A percentile compares a stretch with the other conserved stretches of the same genome.
These are phyloP conservation scores for Meloe dianella DNA, from an alignment of 2,888 invertebrate genomes.

Conservation along the genomic window DNA sequence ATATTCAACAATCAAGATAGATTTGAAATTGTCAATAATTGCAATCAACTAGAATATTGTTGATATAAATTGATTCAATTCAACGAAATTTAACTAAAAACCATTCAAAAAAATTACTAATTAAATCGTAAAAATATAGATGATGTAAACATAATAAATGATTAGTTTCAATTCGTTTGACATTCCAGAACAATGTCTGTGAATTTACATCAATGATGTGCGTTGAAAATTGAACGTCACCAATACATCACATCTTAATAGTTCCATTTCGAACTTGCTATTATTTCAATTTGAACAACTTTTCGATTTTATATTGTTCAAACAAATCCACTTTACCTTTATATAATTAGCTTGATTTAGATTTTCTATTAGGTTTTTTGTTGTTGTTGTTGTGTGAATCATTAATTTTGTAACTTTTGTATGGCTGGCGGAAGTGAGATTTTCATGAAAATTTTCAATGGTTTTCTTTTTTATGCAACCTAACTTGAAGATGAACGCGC, in stretches of 20 bases:
- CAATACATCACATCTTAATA: conserved; percentile 46
- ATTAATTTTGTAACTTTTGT: neutral
- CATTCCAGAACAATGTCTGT: conserved; percentile 42
- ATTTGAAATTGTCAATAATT: conserved; percentile 2
- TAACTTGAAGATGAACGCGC: conserved; percentile 12
- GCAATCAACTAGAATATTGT: conserved; percentile 16
- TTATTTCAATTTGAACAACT: conserved; percentile 44
- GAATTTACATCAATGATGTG: conserved; percentile 50
- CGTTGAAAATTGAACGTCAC: conserved; percentile 46
- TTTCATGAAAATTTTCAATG: conserved; percentile 4
- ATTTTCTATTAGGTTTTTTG: conserved; percentile 12
- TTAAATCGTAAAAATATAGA: conserved; percentile 15
- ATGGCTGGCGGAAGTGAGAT: neutral
- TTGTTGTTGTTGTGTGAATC: no score
- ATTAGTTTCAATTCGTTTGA: conserved; percentile 45
- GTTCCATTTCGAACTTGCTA: conserved; percentile 47
- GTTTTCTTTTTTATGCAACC: conserved; percentile 18
- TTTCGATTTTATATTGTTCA: conserved; percentile 33
- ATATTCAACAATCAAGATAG: neutral
- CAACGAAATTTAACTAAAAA: no score
- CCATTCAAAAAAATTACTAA: no score
- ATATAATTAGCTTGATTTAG: conserved; percentile 14
- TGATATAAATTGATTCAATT: conserved; percentile 21
- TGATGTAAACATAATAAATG: conserved; percentile 23
- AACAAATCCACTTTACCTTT: conserved; percentile 20